Evolutionary conservation across 2,797 vertebrate species (phyloP).

Genomic region (Semotilus atromaculatus): DNA sequence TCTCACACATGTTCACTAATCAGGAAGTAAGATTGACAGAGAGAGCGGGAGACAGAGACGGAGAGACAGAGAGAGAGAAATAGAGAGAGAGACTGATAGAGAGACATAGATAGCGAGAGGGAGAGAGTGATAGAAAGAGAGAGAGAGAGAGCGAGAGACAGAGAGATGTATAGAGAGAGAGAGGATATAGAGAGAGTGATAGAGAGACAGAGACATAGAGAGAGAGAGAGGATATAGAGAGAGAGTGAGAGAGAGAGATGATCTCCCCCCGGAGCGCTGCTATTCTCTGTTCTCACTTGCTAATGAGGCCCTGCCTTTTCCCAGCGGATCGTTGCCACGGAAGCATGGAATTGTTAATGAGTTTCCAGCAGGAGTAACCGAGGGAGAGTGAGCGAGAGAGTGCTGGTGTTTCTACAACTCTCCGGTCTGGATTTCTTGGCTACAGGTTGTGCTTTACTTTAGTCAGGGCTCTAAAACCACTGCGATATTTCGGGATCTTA

Average conservation of each 20-base stretch:
- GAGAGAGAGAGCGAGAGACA: background rate
- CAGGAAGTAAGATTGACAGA: constrained; percentile 67
- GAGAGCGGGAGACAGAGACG: background rate
- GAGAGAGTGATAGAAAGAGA: background rate
- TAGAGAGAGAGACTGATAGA: background rate
- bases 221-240: background rate
- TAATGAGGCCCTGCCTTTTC: constrained; percentile 65
- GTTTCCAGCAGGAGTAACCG: constrained; percentile 64
- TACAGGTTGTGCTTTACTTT: background rate
- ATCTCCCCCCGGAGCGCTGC: constrained; percentile 29
- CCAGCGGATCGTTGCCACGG: constrained; percentile 76
- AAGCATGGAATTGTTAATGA: constrained; percentile 75
- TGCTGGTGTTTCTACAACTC: background rate
- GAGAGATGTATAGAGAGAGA: background rate
- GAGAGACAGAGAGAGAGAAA: background rate
- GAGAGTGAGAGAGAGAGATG: background rate
- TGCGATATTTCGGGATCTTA: no score
- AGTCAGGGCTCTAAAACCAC: no score
- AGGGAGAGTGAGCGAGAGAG: constrained; percentile 42
- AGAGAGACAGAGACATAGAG: background rate
- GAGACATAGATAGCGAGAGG: background rate
- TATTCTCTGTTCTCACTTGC: constrained; percentile 63
- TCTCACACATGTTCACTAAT: constrained; percentile 60
- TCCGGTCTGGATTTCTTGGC: background rate
- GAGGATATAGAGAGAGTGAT: background rate